Evolutionary conservation across 1,140 invertebrate species (phyloP).

Genomic region (Drosophila miranda): DNA sequence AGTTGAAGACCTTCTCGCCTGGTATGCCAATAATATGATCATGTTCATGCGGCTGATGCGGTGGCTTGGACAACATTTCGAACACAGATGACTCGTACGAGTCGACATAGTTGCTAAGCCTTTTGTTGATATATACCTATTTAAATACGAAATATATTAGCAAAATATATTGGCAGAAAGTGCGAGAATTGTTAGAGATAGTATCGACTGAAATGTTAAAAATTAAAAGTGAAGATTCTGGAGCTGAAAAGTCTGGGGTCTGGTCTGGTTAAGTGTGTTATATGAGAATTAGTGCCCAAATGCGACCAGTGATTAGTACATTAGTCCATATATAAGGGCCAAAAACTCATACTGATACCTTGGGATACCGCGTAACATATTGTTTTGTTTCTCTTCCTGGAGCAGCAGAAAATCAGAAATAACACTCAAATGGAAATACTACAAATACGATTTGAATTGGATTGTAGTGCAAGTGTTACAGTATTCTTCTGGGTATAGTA

Average conservation of each 20-base stretch:
- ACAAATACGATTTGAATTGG: background rate
- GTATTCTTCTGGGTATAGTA: background rate
- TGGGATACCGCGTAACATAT: too few relatives aligned
- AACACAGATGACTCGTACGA: constrained; percentile 67
- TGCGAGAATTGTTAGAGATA: background rate
- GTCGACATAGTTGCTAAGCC: constrained; percentile 44
- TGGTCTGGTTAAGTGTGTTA: constrained; percentile 8
- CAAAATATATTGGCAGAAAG: background rate
- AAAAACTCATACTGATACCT: constrained; percentile 63
- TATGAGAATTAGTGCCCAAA: constrained; percentile 55
- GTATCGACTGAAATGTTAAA: too few relatives aligned
- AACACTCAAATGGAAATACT: background rate
- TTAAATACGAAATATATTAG: constrained; percentile 7
- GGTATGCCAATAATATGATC: constrained; percentile 70
- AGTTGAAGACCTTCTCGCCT: constrained; percentile 64
- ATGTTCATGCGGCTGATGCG: constrained; percentile 61
- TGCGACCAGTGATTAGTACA: constrained; percentile 67
- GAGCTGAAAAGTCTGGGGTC: background rate
- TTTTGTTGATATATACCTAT: constrained; percentile 52
- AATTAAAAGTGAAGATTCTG: too few relatives aligned
- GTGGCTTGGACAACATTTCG: constrained; percentile 63
- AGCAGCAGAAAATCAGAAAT: constrained; percentile 16
- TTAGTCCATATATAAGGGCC: constrained; percentile 54
- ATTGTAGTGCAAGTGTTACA: background rate
- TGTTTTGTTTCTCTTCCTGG: background rate